Evolutionary conservation across 2,113 vertebrate genomes (phyloP).

Genomic region (Lycaon pictus): DNA sequence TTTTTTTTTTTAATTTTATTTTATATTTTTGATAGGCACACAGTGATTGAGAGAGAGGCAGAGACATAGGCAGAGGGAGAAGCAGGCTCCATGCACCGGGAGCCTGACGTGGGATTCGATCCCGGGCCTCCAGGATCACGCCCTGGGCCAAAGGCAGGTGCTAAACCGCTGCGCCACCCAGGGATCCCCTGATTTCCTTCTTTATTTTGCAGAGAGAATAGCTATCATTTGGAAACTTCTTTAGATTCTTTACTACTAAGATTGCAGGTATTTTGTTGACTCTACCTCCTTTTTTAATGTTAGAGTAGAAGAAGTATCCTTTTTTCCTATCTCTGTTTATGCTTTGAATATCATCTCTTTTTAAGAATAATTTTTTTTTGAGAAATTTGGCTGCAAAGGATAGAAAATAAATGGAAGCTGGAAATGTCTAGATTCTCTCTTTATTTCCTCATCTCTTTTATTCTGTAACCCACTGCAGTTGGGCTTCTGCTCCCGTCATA

Average conservation of each 20-base stretch:
- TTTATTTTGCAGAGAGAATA: constrained; percentile 15
- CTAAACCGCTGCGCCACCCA: too few species aligned
- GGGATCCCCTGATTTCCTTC: not conserved
- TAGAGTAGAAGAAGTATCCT: not conserved
- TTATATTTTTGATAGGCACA: too few species aligned
- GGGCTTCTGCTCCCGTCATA: not conserved
- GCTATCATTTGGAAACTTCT: constrained; percentile 17
- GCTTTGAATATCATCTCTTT: not conserved
- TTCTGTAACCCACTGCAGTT: not conserved
- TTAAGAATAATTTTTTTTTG: not conserved
- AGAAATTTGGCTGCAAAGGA: not conserved
- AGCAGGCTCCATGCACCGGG: too few species aligned
- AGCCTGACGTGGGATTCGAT: too few species aligned
- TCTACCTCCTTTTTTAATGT: not conserved
- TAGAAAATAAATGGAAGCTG: not conserved
- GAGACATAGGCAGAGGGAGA: too few species aligned
- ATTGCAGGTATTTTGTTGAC: constrained; percentile 18
- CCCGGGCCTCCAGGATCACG: too few species aligned
- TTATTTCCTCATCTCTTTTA: not conserved
- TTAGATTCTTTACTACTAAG: constrained; percentile 38
- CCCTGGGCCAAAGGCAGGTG: too few species aligned
- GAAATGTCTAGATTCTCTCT: not conserved
- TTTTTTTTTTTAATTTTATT: too few species aligned
- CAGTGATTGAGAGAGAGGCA: too few species aligned
- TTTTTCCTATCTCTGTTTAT: not conserved